Percentiles rank a stretch among this genome's conserved stretches.
phyloP scores from a whole-genome alignment of 2,797 vertebrate genomes.

The Capromys pilorides region DNA sequence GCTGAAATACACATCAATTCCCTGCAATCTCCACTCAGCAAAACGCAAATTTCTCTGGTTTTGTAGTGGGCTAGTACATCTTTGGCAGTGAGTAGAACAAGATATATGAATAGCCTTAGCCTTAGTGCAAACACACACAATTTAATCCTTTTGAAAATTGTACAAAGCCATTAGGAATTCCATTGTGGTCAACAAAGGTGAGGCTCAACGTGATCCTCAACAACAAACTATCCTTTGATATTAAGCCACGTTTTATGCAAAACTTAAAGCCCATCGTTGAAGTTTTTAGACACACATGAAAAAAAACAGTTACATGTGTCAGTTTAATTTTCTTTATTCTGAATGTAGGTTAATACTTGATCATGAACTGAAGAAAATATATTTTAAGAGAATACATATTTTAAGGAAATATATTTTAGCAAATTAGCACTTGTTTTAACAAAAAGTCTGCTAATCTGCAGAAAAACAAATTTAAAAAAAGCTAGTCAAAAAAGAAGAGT shows the following conservation, averaged over 20 bases:
- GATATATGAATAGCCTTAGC: slow-evolving; percentile 58
- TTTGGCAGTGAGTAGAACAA: slow-evolving; percentile 58
- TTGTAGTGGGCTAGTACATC: slow-evolving; percentile 31
- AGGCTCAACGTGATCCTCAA: slow-evolving; percentile 17
- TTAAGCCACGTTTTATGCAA: neutral
- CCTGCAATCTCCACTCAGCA: slow-evolving; percentile 29
- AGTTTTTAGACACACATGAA: neutral
- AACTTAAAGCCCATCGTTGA: neutral
- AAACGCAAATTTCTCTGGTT: slow-evolving; percentile 57
- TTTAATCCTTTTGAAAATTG: slow-evolving; percentile 74
- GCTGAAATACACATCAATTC: slow-evolving; percentile 32
- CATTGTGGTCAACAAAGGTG: neutral
- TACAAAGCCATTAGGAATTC: slow-evolving; percentile 47
- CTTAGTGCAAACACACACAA: slow-evolving; percentile 60
- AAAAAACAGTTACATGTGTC: neutral
- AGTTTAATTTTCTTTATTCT: slow-evolving; percentile 35
- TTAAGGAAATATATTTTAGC: neutral
- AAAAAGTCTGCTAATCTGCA: slow-evolving; percentile 25
- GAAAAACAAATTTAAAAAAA: slow-evolving; percentile 56
- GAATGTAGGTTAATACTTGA: slow-evolving; percentile 12
- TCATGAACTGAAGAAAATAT: neutral
- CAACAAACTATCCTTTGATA: slow-evolving; percentile 50
- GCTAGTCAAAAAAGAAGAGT: neutral
- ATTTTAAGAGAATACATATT: slow-evolving; percentile 48
- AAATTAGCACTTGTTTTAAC: slow-evolving; percentile 32